Base-by-base conservation (phyloP, 2,113 vertebrate species). In the Monopterus albus region DNA sequence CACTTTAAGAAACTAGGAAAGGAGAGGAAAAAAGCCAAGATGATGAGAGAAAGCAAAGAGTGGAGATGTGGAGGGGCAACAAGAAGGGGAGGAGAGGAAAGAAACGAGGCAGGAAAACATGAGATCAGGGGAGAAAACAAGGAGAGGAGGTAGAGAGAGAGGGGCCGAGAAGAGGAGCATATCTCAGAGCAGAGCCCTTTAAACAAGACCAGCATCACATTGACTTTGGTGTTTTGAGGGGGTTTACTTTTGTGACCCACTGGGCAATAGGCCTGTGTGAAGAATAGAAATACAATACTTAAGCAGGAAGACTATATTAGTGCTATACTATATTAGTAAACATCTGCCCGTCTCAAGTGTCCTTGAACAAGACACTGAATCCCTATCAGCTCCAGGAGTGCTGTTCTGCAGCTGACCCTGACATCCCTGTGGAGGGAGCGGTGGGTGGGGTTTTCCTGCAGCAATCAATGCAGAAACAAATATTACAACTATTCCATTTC, bases 361-460 rank as follows among this genome's bases (percentile, higher is more conserved):
- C 45, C 50, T 67, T 52, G 52, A 73, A 35, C 67, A 39, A 58
- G 71, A 71, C 68, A 71, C 43, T 5, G 36, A 75, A 69, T 70
- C 78, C 74, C 59, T 0, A 50, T 64, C 28, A 59, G 69, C 17
- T 56, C 18, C 36, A 5, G 35, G 33, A 49, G 31, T 2, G 46
- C 31, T 68, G 79, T 33, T 65, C 72, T 71, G 78, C 25, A 64
- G 67, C 63, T 47, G 56, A 83, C 79, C 65, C 59, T 69, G 72
- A 81, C 74, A 74, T 70, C 57, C 58, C 61, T 2, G 2, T 51
- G 35, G 42, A 73, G 14, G 50, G 36, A 64, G n/a, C 4, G n/a
- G 1, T 18, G 70, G 62, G 52, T 23, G 28, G 63, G 49, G 20
- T 17, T 73, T 83, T 46, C 18, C 0, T 1, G 59, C 18, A 46